These are phyloP conservation scores for Ochropleura plecta DNA, from an alignment of 2,888 invertebrate genomes.

Conservation along the genomic window DNA sequence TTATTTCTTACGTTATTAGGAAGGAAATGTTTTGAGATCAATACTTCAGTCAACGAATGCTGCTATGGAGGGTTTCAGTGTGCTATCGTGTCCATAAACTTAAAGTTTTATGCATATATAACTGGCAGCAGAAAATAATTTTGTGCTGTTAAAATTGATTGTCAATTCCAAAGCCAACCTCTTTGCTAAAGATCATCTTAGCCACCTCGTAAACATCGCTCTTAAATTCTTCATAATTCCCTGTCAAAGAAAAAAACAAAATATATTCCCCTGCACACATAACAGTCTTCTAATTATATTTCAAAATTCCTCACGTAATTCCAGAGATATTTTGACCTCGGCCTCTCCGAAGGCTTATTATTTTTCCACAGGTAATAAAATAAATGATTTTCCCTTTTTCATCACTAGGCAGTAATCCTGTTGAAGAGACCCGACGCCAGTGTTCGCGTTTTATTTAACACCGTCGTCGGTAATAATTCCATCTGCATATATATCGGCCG, in stretches of 20 bases:
- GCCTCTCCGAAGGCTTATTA: conserved; percentile 76
- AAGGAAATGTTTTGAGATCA: not conserved
- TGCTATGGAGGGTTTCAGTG: not conserved
- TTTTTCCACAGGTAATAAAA: conserved; percentile 83
- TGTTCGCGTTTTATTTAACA: conserved; percentile 80
- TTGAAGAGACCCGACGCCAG: conserved; percentile 57
- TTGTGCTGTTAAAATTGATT: not conserved
- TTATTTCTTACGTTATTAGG: conserved; percentile 10
- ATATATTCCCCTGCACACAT: conserved; percentile 48
- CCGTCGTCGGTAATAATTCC: conserved; percentile 80
- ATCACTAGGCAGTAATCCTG: conserved; percentile 77
- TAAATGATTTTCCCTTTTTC: conserved; percentile 84
- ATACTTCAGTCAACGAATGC: not conserved
- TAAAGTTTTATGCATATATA: not conserved
- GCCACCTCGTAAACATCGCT: conserved; percentile 24
- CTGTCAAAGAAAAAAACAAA: conserved; percentile 45
- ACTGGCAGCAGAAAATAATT: not conserved
- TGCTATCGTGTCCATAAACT: not conserved
- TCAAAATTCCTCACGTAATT: conserved; percentile 66
- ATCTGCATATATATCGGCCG: conserved; percentile 83
- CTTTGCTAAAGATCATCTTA: not conserved
- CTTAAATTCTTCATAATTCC: conserved; percentile 16
- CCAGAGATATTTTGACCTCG: conserved; percentile 64
- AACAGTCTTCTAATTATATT: conserved; percentile 72
- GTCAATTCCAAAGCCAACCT: not conserved